Conservation (phyloP, 1,140 invertebrate species). For the Protaetia brevitarsis region DNA sequence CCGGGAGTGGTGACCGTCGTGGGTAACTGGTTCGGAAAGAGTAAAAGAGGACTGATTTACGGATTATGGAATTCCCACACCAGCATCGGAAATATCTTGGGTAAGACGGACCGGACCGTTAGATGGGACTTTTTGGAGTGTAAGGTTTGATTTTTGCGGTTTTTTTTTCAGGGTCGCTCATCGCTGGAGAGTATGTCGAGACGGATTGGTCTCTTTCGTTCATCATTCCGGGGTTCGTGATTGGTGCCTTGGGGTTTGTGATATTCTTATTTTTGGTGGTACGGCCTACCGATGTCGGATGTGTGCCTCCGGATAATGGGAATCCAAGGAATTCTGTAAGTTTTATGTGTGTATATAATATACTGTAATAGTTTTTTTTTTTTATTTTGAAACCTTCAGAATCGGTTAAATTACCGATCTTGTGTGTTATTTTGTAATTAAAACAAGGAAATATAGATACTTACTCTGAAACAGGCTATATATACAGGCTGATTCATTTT, state of each 20-base stretch:
- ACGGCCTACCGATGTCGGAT: slow-evolving; percentile 72
- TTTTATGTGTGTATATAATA: too few relatives aligned
- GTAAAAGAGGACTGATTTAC: slow-evolving; percentile 88
- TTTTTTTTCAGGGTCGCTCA: slow-evolving; percentile 57
- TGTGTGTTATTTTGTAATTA: too few relatives aligned
- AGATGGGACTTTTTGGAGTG: too few relatives aligned
- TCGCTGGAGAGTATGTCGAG: slow-evolving; percentile 83
- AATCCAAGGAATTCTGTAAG: neutral
- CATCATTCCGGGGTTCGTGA: slow-evolving; percentile 86
- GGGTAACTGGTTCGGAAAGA: slow-evolving; percentile 94
- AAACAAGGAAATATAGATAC: too few relatives aligned
- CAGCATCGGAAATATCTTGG: slow-evolving; percentile 92
- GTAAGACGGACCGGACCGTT: slow-evolving; percentile 50
- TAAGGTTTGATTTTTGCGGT: too few relatives aligned
- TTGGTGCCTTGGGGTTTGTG: slow-evolving; percentile 71
- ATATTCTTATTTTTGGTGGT: slow-evolving; percentile 85
- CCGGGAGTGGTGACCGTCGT: slow-evolving; percentile 91
- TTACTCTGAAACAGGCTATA: too few relatives aligned
- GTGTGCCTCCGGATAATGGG: slow-evolving; percentile 48
- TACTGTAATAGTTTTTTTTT: too few relatives aligned
- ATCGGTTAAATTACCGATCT: too few relatives aligned
- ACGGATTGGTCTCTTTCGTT: slow-evolving; percentile 89
- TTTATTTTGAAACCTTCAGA: too few relatives aligned
- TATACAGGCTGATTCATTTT: too few relatives aligned
- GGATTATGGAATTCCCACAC: slow-evolving; percentile 97